Base-by-base conservation (phyloP, 2,888 invertebrate genomes). In the Luperina nickerlii region DNA sequence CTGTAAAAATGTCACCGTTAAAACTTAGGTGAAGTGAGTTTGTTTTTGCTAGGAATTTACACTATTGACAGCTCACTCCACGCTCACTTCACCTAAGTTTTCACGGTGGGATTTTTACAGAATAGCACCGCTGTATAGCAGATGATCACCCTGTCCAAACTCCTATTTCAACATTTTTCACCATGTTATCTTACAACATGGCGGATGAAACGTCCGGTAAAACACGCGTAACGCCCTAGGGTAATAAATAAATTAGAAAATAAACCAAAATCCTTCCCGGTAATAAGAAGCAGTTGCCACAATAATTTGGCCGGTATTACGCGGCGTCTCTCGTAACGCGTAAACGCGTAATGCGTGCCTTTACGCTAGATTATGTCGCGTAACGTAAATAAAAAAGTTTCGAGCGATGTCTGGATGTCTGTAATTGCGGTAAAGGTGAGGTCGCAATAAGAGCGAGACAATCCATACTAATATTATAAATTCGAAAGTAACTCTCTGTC, bases 331-430 rank as follows among this genome's bases (percentile, higher is more conserved):
- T 78, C 74, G 80, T 88, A 87, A 85, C 74, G 82, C 74, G 80
- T 88, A 88, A 85, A 83, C 79, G 76, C 82, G 82, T 87, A 86
- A 81, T 84, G 81, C 84, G 86, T 65, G 76, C 20, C 76, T 79
- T 84, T 84, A 84, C 85, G 85, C 69, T 79, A 84, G 74, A 84
- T 89, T 88, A 88, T 80, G 84, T 75, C 78, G 74, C 54, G 71
- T 70, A 79, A 82, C 85, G 81, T 88, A 89, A 89, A 89, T 88
- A 88, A 88, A 89, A 88, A 88, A 82, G 83, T 88, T 88, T 87
- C 63, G 32, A 73, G 75, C 85, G 72, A 81, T 82, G 87, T 81
- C 82, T 80, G 86, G 45, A 45, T 45, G 45, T 11, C 45, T 45
- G 45, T 88, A 84, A 88, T 88, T 88, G 84, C 24, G 69, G 66